Conservation (phyloP, 2,113 vertebrate genomes). For the Oplegnathus fasciatus region DNA sequence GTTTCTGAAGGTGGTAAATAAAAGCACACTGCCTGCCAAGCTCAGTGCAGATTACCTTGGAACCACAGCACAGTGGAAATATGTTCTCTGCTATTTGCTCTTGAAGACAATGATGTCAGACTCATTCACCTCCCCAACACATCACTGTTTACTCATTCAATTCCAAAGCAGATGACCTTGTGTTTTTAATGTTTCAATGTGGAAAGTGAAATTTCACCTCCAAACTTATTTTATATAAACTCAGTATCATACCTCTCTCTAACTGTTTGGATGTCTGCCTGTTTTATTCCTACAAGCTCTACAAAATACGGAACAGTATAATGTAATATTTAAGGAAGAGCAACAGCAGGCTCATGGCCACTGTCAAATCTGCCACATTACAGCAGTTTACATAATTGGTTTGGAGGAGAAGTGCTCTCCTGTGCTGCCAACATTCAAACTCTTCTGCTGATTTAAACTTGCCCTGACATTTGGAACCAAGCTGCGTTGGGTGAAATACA, state of each 20-base stretch:
- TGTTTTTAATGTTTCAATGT: not conserved
- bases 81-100: not conserved
- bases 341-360: slow-evolving; percentile 2
- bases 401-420: slow-evolving; percentile 4
- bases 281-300: not conserved
- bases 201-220: not conserved
- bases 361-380: slow-evolving; percentile 32
- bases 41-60: slow-evolving; percentile 12
- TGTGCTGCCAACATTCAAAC: slow-evolving; percentile 13
- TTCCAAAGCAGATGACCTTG: not conserved
- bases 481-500: not conserved
- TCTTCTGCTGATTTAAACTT: slow-evolving; percentile 5
- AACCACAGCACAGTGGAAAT: slow-evolving; percentile 4
- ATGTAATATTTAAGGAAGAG: slow-evolving; percentile 8
- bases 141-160: not conserved
- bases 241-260: not conserved
- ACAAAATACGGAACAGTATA: not conserved
- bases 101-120: not conserved
- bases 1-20: not conserved
- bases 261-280: not conserved
- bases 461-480: slow-evolving; percentile 7
- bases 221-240: not conserved
- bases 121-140: not conserved
- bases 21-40: not conserved
- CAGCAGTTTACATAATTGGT: slow-evolving; percentile 22